phyloP scores from a whole-genome alignment of 2,888 invertebrate genomes.

The Panopea generosa region DNA sequence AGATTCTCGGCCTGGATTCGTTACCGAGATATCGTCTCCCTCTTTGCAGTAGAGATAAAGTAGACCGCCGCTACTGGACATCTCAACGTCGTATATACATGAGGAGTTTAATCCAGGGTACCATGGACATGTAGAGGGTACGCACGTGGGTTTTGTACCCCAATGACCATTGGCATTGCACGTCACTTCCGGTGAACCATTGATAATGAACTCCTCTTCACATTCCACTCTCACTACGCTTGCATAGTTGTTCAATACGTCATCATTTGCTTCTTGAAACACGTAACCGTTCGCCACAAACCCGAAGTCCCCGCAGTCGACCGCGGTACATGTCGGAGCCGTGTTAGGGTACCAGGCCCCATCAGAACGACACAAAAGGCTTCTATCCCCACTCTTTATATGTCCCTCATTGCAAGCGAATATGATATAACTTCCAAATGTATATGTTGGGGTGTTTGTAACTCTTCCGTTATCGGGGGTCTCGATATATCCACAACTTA shows the following conservation, averaged over 20 bases:
- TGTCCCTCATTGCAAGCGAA: constrained; percentile 42
- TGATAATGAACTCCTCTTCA: constrained; percentile 23
- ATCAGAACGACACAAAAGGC: constrained; percentile 19
- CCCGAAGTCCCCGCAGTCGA: constrained; percentile 39
- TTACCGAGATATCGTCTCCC: constrained; percentile 17
- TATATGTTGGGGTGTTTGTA: constrained; percentile 12
- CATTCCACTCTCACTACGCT: constrained; percentile 33
- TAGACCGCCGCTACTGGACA: neutral
- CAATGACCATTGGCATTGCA: constrained; percentile 41
- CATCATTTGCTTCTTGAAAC: constrained; percentile 19
- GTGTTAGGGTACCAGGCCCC: constrained; percentile 13
- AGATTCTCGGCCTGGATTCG: constrained; percentile 7
- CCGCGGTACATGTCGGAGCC: constrained; percentile 36
- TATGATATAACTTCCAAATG: constrained; percentile 7
- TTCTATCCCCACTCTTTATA: constrained; percentile 6
- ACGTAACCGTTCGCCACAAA: constrained; percentile 12
- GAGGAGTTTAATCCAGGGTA: constrained; percentile 32
- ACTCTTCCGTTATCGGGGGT: constrained; percentile 30
- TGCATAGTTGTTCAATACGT: constrained; percentile 30
- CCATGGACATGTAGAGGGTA: constrained; percentile 8
- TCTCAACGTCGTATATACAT: constrained; percentile 12
- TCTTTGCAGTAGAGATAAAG: constrained; percentile 20
- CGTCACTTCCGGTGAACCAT: constrained; percentile 16
- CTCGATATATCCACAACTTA: constrained; percentile 9
- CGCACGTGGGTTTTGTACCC: constrained; percentile 31